Percentiles rank a stretch among this genome's conserved stretches.
phyloP scores from a whole-genome alignment of 2,797 vertebrate species.

The Mycteria americana region DNA sequence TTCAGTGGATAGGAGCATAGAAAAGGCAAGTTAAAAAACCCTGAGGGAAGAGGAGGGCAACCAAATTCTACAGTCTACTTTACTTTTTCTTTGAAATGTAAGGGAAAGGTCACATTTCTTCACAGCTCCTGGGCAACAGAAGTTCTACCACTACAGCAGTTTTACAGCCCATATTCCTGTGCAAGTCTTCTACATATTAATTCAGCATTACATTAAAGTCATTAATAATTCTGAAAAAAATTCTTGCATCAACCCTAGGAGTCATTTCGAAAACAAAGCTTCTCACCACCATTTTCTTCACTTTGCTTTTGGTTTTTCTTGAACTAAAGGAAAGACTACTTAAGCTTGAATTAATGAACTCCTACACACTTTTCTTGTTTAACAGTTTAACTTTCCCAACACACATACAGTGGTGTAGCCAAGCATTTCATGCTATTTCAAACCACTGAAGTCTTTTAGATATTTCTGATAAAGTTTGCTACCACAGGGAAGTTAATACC shows the following conservation, averaged over 20 bases:
- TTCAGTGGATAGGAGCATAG: not conserved
- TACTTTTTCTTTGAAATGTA: not conserved
- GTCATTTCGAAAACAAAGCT: not conserved
- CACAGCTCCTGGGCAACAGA: not conserved
- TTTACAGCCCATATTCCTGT: constrained; percentile 25
- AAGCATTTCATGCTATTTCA: not conserved
- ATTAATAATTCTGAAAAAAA: not conserved
- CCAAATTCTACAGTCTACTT: not conserved
- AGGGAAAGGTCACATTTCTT: not conserved
- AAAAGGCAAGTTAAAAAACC: constrained; percentile 16
- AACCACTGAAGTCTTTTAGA: not conserved
- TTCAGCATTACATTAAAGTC: not conserved
- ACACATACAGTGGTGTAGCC: not conserved
- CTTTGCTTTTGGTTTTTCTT: not conserved
- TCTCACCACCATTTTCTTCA: not conserved
- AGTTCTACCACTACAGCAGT: not conserved
- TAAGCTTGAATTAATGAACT: not conserved
- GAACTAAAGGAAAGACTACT: not conserved
- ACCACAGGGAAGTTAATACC: not conserved
- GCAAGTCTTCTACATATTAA: not conserved
- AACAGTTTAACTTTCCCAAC: constrained; percentile 9
- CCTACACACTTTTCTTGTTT: not conserved
- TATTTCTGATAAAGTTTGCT: not conserved
- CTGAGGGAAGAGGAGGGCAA: not conserved
- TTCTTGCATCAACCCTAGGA: not conserved